Evolutionary conservation across 2,113 vertebrate genomes (phyloP), one percentile per base, ranked within the genome.

Genomic region (Gallinago jamesoni): DNA sequence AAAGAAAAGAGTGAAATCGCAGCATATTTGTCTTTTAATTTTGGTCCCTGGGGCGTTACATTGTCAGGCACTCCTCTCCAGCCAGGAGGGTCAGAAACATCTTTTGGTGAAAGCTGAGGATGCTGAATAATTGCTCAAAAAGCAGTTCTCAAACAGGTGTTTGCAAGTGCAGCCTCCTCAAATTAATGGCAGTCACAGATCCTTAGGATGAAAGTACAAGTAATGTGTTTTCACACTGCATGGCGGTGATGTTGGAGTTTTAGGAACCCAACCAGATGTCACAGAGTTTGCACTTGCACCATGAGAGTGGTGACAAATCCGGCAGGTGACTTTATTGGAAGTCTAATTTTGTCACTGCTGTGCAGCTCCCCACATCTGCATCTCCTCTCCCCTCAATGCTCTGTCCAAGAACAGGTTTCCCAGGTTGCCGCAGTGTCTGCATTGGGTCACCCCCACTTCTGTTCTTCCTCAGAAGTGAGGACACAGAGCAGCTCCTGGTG

Each of bases 191-290:
- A 68, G n/a, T 41, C 55, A 30, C 30, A 53, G 63, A 33, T 33
- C 35, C 30, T 63, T 21, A 27, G n/a, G 52, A 27, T 2, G 0
- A 28, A 84, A 67, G 28, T 12, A 53, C 14, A 19, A 0, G 1
- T 43, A 56, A 45, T 2, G 1, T 0, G 0, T 79, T 66, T 70
- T 47, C 53, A 41, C 19, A 24, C 41, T 53, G 37, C 35, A 30
- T 37, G 64, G 10, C 0, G 0, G 43, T 20, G 22, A 64, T n/a
- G 33, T 25, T 69, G 48, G 31, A 64, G 31, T 27, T 91, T 55
- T 56, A 83, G 60, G n/a, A 86, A 64, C 17, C 23, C 68, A 66
- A 22, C 11, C 18, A 57, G 18, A 20, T 53, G 27, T 25, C 43
- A 53, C 55, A 41, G 67, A 62, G 25, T 64, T 83, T 79, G 60